phyloP scores from a whole-genome alignment of 37 sponge, comb jelly and placozoan species.

The Amphimedon queenslandica region DNA sequence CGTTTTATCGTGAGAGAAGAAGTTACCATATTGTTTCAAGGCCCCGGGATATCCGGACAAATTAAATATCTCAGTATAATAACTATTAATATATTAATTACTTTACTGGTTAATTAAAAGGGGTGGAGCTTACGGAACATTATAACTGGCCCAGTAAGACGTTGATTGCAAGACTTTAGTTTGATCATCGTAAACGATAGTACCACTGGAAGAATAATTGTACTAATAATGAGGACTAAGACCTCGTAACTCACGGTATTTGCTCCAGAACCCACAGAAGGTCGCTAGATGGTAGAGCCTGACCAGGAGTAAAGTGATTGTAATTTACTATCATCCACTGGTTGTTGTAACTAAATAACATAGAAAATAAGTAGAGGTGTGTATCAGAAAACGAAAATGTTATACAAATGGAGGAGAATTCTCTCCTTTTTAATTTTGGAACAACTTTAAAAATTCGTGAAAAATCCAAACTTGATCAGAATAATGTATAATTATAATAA shows the following conservation, averaged over 20 bases:
- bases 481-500: too few species aligned
- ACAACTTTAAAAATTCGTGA: too few species aligned
- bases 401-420: too few species aligned
- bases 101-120: background rate
- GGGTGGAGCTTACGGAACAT: slow-evolving; percentile 73
- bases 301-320: slow-evolving; percentile 63
- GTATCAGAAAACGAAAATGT: too few species aligned
- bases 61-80: slow-evolving; percentile 65
- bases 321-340: slow-evolving; percentile 99
- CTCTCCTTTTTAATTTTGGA: too few species aligned
- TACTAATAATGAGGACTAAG: background rate
- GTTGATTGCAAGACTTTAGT: slow-evolving; percentile 63
- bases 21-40: slow-evolving; percentile 79
- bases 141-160: slow-evolving; percentile 93
- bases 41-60: slow-evolving; percentile 64
- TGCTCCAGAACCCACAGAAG: slow-evolving; percentile 92
- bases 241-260: slow-evolving; percentile 55
- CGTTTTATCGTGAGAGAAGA: slow-evolving; percentile 71
- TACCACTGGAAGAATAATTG: slow-evolving; percentile 14
- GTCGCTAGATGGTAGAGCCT: slow-evolving; percentile 12
- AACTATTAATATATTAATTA: slow-evolving; percentile 17
- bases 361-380: too few species aligned
- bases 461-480: too few species aligned
- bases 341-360: slow-evolving; percentile 81
- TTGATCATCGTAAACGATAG: slow-evolving; percentile 44